Evolutionary conservation across 1,140 invertebrate genomes (phyloP), one percentile per base, ranked within the genome.

Genomic region (Ephestia elutella): DNA sequence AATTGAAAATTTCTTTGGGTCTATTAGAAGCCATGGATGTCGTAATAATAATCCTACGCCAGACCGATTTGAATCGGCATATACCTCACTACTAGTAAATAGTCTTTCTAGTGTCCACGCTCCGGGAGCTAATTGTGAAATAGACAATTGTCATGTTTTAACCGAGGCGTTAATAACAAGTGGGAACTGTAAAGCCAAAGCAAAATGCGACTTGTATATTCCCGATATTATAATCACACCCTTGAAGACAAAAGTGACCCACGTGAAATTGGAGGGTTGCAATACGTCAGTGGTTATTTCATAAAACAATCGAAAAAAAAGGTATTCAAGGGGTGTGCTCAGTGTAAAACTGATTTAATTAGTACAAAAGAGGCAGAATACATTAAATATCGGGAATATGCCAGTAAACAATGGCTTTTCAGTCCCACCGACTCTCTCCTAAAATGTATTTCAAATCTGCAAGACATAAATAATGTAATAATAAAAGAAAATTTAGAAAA

Each of bases 281-380:
- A 62, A 58, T 66, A 68, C 58, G 54, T 67, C 0, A 60, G 49
- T 54, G 63, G 65, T 9, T 73, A 68, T 57, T 69, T 71, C 49
- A 17, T 62, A 18, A 62, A 63, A 60, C 57, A 44, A 8, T 49
- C 50, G 1, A 63, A 70, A 49, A 54, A 44, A 48, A 55, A 67
- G 44, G 20, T 70, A 7, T 64, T 67, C 48, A 70, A 68, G 57
- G 25, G 49, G 3, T 70, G 65, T 61, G 5, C 18, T 10, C 11
- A 44, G 21, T 72, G 68, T 28, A 66, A 65, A 53, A 61, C 50
- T 18, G 25, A 61, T 55, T 56, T 66, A 5, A 50, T 49, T 15
- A 25, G 2, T 21, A 19, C 44, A 11, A 18, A 56, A 21, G 54
- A 44, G 10, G 1, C 9, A 15, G 56, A 57, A 35, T 58, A 58